Evolutionary conservation across 2,888 invertebrate genomes (phyloP).

Genomic region (Oscheius myriophilus): DNA sequence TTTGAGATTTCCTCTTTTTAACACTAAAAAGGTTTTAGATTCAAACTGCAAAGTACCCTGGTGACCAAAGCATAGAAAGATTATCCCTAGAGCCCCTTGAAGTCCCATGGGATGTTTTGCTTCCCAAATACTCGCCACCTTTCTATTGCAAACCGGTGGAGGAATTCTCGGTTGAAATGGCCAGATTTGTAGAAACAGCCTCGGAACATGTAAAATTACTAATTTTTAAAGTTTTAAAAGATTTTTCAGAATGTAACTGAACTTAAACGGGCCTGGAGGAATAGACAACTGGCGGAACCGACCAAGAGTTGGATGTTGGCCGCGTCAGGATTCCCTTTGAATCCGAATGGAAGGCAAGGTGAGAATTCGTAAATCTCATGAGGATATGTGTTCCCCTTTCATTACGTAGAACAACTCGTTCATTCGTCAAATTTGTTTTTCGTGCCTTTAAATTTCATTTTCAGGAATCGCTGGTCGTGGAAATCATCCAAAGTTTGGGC

Average conservation of each 20-base stretch:
- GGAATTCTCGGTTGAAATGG: conserved; percentile 57
- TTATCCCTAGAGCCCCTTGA: neutral
- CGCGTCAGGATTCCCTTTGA: conserved; percentile 64
- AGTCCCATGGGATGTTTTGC: conserved; percentile 25
- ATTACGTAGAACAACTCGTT: neutral
- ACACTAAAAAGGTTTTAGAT: neutral
- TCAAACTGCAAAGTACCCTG: too few species aligned
- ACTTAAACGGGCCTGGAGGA: conserved; percentile 47
- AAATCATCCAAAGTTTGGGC: conserved; percentile 64
- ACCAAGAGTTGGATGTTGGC: conserved; percentile 38
- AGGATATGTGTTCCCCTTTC: neutral
- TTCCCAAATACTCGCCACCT: conserved; percentile 55
- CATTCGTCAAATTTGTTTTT: neutral
- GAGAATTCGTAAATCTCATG: neutral
- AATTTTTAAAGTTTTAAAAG: neutral
- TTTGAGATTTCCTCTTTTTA: conserved; percentile 2
- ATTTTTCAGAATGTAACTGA: conserved; percentile 55
- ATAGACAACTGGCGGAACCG: conserved; percentile 51
- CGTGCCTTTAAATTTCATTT: neutral
- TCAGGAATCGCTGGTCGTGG: conserved; percentile 66
- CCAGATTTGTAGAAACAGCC: conserved; percentile 59
- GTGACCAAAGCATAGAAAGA: too few species aligned
- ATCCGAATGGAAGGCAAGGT: conserved; percentile 61
- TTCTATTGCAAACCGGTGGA: conserved; percentile 56
- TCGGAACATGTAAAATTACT: conserved; percentile 38